Evolutionary conservation across 1,140 invertebrate genomes (phyloP), one percentile per base, ranked within the genome.

Genomic region (Akabosia matsudoensis): DNA sequence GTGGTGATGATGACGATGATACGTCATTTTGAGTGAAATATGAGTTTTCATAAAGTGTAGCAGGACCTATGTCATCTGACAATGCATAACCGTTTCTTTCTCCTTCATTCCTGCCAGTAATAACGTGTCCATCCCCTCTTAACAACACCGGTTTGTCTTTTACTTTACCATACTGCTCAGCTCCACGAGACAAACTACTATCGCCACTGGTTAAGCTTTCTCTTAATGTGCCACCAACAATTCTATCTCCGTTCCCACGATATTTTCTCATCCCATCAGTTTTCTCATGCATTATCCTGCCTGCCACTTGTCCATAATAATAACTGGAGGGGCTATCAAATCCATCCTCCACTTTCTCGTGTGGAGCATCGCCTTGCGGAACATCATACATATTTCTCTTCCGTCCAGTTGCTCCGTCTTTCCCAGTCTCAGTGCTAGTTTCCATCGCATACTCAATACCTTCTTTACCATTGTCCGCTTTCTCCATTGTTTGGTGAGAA

Each of bases 71-170:
- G 61, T 67, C 61, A 67, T 67, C 61, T 4, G 61, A 30, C 13
- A 30, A 67, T 67, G 61, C 28, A 31, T 67, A 67, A 67, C 61
- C 61, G 61, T 30, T 67, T 67, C n/a, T 67, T 67, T 28, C 26
- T 67, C 61, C 61, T 67, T 31, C 61, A 30, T 31, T 22, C 26
- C 61, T 67, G 30, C 54, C 54, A 61, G 61, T 31, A 30, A 67
- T 28, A 67, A 61, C 24, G 24, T 61, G 54, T 22, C 24, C 54
- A 4, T 10, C 54, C n/a, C 54, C 54, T 56, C 54, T 56, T 56
- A 24, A 45, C 22, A 56, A 56, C 54, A 56, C 10, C 7, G 61
- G 28, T 30, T 67, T 67, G 31, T 67, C 61, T 31, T 30, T 30
- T 67, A 67, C 28, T 67, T 31, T 67, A 13, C 61, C 61, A 31